Base-by-base conservation (phyloP, 2,797 vertebrate genomes). In the Danio jaintianensis region DNA sequence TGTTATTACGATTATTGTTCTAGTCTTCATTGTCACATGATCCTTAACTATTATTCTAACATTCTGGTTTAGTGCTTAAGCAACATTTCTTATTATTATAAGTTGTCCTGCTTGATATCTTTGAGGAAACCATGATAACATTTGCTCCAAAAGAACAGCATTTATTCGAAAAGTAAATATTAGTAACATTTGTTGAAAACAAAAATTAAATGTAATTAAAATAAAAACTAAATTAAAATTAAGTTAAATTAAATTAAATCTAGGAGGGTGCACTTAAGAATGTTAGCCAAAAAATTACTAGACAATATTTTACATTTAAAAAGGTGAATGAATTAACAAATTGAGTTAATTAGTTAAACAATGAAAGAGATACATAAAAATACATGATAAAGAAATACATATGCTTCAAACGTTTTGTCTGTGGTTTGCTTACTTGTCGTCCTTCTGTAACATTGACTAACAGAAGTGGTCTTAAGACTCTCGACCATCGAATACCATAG, bases 401-500 rank as follows among this genome's bases (percentile, higher is more conserved):
- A 0, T 10, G 16, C 50, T 50, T 15, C 0, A 38, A 66, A 29
- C 29, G 13, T 15, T 53, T 22, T 59, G 29, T 22, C 45, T 52
- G 56, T 42, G n/a, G 11, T 70, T 43, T 58, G 63, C 64, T 89
- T 89, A 98, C 96, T 95, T 98, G 97, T 4, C 95, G 94, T 83
- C 96, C 96, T 89, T 98, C 96, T 0, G 97, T 95, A 62, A 98
- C 92, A 87, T 98, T 98, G 87, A 98, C 93, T 78, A 98, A 85
- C 42, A 98, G 96, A 62, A 97, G 93, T 0, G 97, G 96, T 1
- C 96, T 91, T 45, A 96, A 86, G 15, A 95, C 92, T 84, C 97
- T 92, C 0, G 96, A 97, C 95, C 96, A 98, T 29, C 96, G 93
- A 50, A 98, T 67, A 0, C 87, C 90, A 4, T 71, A 90, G 63